Conservation (phyloP, 2,797 vertebrate species). For the Threskiornis aethiopicus region DNA sequence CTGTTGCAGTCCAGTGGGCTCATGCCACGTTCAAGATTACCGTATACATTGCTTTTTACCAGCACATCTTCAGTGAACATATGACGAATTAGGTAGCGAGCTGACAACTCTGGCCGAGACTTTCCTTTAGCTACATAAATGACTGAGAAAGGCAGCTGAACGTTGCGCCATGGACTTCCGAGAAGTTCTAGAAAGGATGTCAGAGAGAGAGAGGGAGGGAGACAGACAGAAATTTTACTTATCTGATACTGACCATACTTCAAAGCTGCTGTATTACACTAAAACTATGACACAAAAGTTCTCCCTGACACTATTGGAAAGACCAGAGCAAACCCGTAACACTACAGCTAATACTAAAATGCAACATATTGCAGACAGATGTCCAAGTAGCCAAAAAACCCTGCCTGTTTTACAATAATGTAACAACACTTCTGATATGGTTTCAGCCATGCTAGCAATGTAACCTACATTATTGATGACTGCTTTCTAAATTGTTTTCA, state of each 20-base stretch:
- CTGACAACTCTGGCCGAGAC: constrained; percentile 71
- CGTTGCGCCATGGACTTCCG: constrained; percentile 69
- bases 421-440: not conserved
- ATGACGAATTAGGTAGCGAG: constrained; percentile 77
- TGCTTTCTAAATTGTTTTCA: not conserved
- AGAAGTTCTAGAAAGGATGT: constrained; percentile 62
- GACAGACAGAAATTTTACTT: not conserved
- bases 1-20: constrained; percentile 74
- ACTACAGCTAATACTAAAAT: not conserved
- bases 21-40: constrained; percentile 65
- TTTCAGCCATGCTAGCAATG: not conserved
- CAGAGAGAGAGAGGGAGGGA: not conserved
- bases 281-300: not conserved
- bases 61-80: constrained; percentile 80
- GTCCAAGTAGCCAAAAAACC: not conserved
- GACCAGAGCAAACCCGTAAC: not conserved
- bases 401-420: not conserved
- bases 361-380: not conserved
- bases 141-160: constrained; percentile 72
- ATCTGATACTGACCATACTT: not conserved
- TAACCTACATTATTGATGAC: not conserved
- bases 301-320: not conserved
- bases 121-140: constrained; percentile 72
- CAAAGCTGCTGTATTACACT: not conserved
- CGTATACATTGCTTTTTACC: constrained; percentile 77